A percentile compares a stretch with the other conserved stretches of the same genome.
Evolutionary conservation across 2,888 invertebrate species (phyloP).

Genomic region (Drosophila aldrichi): DNA sequence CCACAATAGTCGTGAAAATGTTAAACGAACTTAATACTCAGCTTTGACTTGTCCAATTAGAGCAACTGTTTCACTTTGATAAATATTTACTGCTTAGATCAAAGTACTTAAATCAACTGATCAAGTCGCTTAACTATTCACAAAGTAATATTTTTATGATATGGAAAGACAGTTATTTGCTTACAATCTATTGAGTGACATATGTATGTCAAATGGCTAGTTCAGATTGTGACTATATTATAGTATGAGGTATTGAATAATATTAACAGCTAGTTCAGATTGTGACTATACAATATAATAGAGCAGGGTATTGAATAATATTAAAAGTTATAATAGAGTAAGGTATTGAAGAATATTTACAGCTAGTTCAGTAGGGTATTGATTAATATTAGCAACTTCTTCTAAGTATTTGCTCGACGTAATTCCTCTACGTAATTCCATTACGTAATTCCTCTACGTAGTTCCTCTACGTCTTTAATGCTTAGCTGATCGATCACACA

Average conservation of each 20-base stretch:
- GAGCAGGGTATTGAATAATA: neutral
- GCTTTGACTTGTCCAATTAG: conserved; percentile 26
- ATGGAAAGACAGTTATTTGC: neutral
- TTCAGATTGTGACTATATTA: neutral
- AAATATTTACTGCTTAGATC: conserved; percentile 28
- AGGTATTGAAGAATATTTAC: too few relatives aligned
- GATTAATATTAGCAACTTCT: too few relatives aligned
- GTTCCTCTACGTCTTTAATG: too few relatives aligned
- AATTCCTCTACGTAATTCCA: too few relatives aligned
- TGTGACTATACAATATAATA: neutral
- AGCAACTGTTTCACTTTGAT: conserved; percentile 5
- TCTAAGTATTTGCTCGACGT: too few relatives aligned
- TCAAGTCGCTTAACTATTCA: conserved; percentile 3
- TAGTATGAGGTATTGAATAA: neutral
- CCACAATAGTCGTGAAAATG: conserved; percentile 10
- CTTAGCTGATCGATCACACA: too few relatives aligned
- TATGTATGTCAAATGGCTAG: too few relatives aligned
- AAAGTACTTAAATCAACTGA: conserved; percentile 10
- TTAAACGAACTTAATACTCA: conserved; percentile 8
- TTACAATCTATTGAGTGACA: neutral
- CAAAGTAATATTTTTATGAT: conserved; percentile 6
- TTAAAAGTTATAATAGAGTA: too few relatives aligned
- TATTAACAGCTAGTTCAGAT: neutral
- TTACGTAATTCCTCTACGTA: too few relatives aligned
- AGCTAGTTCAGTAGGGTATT: too few relatives aligned